Evolutionary conservation across 2,888 invertebrate species (phyloP), one percentile per base, ranked within the genome.

Genomic region (Conops quadrifasciatus): DNA sequence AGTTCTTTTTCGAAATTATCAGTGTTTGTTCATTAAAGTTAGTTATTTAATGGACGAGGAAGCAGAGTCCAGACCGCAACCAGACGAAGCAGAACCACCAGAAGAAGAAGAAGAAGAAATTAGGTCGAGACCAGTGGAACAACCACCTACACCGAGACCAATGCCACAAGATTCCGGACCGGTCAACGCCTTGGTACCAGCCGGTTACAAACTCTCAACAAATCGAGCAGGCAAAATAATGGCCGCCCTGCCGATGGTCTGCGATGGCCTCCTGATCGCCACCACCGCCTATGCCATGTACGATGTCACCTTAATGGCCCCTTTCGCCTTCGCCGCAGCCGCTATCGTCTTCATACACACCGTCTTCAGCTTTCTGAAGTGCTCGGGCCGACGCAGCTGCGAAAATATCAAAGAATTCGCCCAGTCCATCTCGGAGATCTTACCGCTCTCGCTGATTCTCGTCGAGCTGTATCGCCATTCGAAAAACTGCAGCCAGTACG

Each of bases 231-330:
- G 19, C n/a, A 26, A 63, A 4, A 26, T 24, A 47, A 45, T 63
- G 63, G 4, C 5, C 9, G 4, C 11, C 1, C 47, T 19, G 1
- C 16, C 19, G 1, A 4, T 24, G 21, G 2, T 47, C 7, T 1
- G 21, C 56, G 79, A 80, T 36, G 80, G 80, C 9, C 60, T 80
- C 68, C 71, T 80, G 64, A 77, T 77, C 59, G 79, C 77, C 0
- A 76, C 80, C 45, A 80, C 81, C 69, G 75, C 78, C 62, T 81
- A 79, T 67, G 79, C 79, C 13, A 71, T 80, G 63, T 80, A 79
- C 53, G 76, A 75, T 7, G 19, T 80, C 28, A 74, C 76, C 30
- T 79, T 80, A 0, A 0, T 76, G 26, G 74, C 76, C 0, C 80
- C 80, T 0, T 80, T 76, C n/a, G 79, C 76, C 0, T 80, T 77